Evolutionary conservation across 1,140 invertebrate species (phyloP).

Genomic region (Heterodera schachtii): DNA sequence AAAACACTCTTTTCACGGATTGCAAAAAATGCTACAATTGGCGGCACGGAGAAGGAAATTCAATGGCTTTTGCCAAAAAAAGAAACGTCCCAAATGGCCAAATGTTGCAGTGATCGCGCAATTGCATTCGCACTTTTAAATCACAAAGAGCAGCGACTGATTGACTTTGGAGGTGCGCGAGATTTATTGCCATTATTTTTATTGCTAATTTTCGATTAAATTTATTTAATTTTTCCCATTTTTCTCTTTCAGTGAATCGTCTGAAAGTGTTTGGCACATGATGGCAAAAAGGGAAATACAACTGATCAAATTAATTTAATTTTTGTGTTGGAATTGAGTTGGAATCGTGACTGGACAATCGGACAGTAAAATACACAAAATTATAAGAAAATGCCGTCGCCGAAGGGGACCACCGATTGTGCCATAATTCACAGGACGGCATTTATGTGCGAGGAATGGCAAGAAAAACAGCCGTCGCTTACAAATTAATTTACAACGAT

Average conservation of each 20-base stretch:
- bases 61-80: background rate
- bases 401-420: too few species aligned
- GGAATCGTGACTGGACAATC: too few species aligned
- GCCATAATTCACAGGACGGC: too few species aligned
- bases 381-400: too few species aligned
- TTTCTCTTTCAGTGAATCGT: background rate
- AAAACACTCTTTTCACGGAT: slow-evolving; percentile 12
- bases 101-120: slow-evolving; percentile 23
- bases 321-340: too few species aligned
- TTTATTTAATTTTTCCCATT: background rate
- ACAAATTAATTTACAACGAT: too few species aligned
- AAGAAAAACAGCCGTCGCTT: too few species aligned
- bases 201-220: too few species aligned
- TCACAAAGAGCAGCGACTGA: slow-evolving; percentile 24
- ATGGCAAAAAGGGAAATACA: background rate
- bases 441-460: too few species aligned
- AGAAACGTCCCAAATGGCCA: background rate
- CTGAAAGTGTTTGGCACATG: slow-evolving; percentile 6
- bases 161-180: slow-evolving; percentile 28
- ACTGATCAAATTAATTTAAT: too few species aligned
- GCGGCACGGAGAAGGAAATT: background rate
- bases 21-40: background rate
- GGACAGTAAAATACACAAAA: too few species aligned
- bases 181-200: background rate
- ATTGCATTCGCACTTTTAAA: slow-evolving; percentile 25